Evolutionary conservation across 2,888 invertebrate genomes (phyloP), one percentile per base, ranked within the genome.

Genomic region (Drosophila histrio): DNA sequence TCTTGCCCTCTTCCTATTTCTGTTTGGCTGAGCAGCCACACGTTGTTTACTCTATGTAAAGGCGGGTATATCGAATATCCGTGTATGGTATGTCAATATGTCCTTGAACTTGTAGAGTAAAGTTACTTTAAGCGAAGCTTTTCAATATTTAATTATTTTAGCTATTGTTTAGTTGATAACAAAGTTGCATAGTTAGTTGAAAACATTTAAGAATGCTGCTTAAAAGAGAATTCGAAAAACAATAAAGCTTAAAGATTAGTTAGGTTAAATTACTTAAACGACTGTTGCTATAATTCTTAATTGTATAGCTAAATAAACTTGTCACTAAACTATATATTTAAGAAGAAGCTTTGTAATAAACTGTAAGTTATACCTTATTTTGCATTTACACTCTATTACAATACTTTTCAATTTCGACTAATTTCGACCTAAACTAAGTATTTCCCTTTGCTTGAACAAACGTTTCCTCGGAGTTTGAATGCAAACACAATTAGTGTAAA

Each of bases 401-500:
- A 15, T 7, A 34, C 7, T 9, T n/a, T 8, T 39, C 21, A 8
- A 13, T 24, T n/a, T 41, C 7, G 13, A 22, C 13, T 22, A n/a
- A n/a, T n/a, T 1, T 24, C 8, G 15, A 15, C 9, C 43, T 15
- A 15, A 15, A 15, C 24, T 15, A 4, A 9, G 43, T 26, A 49
- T n/a, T 17, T 26, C n/a, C 8, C 50, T n/a, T 13, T 15, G 6
- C 7, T 52, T 53, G 36, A 8, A 28, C 59, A 77, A 72, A 61
- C 64, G 54, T 32, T 63, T 68, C 39, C 44, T 28, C 30, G 24
- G 57, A 64, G 56, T 47, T 22, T 46, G 30, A 66, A 43, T 74
- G 71, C 61, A 68, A 77, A 67, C 71, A 62, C 78, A 74, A 87
- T 80, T 67, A 72, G 64, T 57, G 63, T 63, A 84, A 81, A 74